Evolutionary conservation across 2,797 vertebrate genomes (phyloP).

Genomic region (Iguana delicatissima): DNA sequence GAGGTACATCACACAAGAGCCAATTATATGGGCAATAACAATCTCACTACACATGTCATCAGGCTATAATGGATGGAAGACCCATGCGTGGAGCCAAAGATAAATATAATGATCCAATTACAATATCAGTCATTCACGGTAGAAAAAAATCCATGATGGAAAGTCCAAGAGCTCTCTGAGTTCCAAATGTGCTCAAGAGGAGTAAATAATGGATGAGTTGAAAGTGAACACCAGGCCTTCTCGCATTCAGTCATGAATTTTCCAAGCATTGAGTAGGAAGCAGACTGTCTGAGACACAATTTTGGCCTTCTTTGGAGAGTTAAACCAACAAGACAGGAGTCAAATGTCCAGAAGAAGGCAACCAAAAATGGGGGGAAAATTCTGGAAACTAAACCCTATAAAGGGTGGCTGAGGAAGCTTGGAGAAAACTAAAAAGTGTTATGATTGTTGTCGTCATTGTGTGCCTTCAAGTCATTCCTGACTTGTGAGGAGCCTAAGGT

Average conservation of each 20-base stretch:
- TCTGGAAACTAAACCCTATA: too few species aligned
- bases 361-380: too few species aligned
- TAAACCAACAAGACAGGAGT: not conserved
- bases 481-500: too few species aligned
- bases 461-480: too few species aligned
- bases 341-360: too few species aligned
- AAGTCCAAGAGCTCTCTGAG: not conserved
- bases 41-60: slow-evolving; percentile 12
- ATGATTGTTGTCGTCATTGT: not conserved
- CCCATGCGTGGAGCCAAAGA: not conserved
- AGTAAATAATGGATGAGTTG: not conserved
- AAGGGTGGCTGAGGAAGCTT: too few species aligned
- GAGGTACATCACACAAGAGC: slow-evolving; percentile 7
- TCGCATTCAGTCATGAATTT: not conserved
- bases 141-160: not conserved
- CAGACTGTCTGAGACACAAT: not conserved
- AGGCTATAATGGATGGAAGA: slow-evolving; percentile 7
- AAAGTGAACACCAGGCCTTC: not conserved
- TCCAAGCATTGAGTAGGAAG: not conserved
- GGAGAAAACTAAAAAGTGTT: too few species aligned
- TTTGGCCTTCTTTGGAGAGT: not conserved
- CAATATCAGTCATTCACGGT: not conserved
- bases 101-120: slow-evolving; percentile 37
- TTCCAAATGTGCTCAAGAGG: not conserved
- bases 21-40: slow-evolving; percentile 31